Conservation (phyloP, 2,888 invertebrate species). For the Poecilobothrus nobilitatus region DNA sequence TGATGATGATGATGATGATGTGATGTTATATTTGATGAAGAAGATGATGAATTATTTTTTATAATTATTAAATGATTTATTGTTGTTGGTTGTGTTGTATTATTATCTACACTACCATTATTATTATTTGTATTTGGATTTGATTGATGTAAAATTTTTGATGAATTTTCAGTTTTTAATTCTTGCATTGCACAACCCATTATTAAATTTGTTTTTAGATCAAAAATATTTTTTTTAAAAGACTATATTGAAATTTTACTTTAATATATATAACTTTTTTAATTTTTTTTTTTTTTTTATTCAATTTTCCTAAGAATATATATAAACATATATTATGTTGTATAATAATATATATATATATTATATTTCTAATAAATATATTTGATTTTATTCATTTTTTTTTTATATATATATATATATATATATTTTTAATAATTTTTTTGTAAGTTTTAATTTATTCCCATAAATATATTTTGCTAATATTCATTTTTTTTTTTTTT, state of each 20-base stretch:
- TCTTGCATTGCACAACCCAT: slow-evolving; percentile 45
- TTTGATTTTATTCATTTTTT: not conserved
- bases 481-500: too few relatives aligned
- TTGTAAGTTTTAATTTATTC: too few relatives aligned
- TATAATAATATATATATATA: not conserved
- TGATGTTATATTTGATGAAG: slow-evolving; percentile 9
- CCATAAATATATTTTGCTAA: too few relatives aligned
- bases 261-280: slow-evolving; percentile 15
- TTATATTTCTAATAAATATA: not conserved
- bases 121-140: not conserved
- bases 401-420: too few relatives aligned
- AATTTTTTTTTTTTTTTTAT: slow-evolving; percentile 11
- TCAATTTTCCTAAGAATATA: too few relatives aligned
- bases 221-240: slow-evolving; percentile 8
- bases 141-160: not conserved
- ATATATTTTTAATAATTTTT: not conserved
- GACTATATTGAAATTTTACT: slow-evolving; percentile 9
- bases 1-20: slow-evolving; percentile 9
- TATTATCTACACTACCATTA: not conserved
- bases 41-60: slow-evolving; percentile 3
- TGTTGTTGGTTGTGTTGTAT: not conserved
- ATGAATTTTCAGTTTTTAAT: slow-evolving; percentile 15
- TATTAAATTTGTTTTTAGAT: slow-evolving; percentile 19
- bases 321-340: not conserved
- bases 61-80: not conserved